Conservation (phyloP, 2,888 invertebrate genomes). For the Agrochola circellaris region DNA sequence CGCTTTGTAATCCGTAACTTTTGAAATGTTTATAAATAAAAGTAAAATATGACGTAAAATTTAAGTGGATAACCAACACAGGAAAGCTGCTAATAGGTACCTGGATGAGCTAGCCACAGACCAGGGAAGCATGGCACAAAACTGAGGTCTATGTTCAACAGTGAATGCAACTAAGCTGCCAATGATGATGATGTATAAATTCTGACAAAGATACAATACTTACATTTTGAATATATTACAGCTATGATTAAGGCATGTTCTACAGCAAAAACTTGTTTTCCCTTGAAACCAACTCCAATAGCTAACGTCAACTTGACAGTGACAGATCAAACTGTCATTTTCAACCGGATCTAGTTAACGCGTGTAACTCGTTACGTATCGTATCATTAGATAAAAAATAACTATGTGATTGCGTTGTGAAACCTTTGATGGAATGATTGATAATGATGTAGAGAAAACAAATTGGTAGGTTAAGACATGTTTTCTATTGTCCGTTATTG, state of each 20-base stretch:
- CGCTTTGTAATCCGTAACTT: not conserved
- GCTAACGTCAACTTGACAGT: constrained; percentile 60
- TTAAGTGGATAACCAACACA: not conserved
- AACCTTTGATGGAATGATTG: constrained; percentile 47
- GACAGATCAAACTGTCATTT: constrained; percentile 60
- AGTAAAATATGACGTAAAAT: not conserved
- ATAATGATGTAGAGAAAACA: constrained; percentile 41
- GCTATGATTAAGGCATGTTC: constrained; percentile 43
- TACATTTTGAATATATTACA: not conserved
- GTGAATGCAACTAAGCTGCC: not conserved
- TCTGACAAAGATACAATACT: constrained; percentile 2
- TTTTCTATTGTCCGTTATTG: not conserved
- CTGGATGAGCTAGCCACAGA: not conserved
- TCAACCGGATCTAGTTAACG: constrained; percentile 67
- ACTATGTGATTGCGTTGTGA: constrained; percentile 48
- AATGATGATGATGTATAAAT: not conserved
- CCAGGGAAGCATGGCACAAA: too few relatives aligned
- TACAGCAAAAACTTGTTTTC: constrained; percentile 62
- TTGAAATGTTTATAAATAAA: not conserved
- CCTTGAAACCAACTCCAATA: constrained; percentile 56
- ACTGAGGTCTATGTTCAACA: not conserved
- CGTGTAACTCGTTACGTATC: constrained; percentile 44
- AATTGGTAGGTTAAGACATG: not conserved
- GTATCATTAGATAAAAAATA: constrained; percentile 46
- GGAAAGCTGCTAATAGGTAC: too few relatives aligned